Conservation (phyloP, 1,140 invertebrate species). For the Lepidotrigona ventralis region DNA sequence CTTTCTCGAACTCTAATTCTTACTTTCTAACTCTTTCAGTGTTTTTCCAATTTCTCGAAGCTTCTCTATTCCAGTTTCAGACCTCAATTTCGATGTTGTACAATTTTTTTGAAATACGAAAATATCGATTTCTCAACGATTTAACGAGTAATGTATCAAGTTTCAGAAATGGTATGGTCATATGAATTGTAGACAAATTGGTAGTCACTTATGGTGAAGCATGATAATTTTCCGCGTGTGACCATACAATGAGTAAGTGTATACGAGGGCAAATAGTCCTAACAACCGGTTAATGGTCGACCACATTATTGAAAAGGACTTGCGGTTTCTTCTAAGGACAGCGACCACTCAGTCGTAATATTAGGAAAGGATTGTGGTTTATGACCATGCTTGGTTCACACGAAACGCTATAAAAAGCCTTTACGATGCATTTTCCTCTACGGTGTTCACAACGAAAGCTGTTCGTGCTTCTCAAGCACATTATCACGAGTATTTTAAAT, state of each 20-base stretch:
- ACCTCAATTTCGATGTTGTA: not conserved
- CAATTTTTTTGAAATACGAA: not conserved
- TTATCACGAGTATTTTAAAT: not conserved
- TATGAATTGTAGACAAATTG: not conserved
- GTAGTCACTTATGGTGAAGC: no score
- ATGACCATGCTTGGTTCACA: conserved; percentile 46
- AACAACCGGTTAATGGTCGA: conserved; percentile 50
- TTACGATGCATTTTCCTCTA: not conserved
- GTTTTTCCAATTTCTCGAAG: no score
- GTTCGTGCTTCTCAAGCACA: not conserved
- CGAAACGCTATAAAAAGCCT: conserved; percentile 44
- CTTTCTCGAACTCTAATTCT: no score
- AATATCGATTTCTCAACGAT: no score
- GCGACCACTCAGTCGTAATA: conserved; percentile 42
- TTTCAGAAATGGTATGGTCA: not conserved
- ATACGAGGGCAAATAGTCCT: conserved; percentile 23
- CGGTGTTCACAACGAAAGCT: not conserved
- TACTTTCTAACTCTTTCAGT: no score
- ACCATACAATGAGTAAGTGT: not conserved
- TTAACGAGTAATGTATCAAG: not conserved
- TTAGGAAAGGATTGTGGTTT: conserved; percentile 59
- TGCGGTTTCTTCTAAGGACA: conserved; percentile 63
- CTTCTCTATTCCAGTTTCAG: no score
- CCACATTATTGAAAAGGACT: conserved; percentile 61
- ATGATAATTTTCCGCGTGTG: conserved; percentile 14